Conservation (phyloP, 2,113 vertebrate genomes). For the Aphyosemion australe region DNA sequence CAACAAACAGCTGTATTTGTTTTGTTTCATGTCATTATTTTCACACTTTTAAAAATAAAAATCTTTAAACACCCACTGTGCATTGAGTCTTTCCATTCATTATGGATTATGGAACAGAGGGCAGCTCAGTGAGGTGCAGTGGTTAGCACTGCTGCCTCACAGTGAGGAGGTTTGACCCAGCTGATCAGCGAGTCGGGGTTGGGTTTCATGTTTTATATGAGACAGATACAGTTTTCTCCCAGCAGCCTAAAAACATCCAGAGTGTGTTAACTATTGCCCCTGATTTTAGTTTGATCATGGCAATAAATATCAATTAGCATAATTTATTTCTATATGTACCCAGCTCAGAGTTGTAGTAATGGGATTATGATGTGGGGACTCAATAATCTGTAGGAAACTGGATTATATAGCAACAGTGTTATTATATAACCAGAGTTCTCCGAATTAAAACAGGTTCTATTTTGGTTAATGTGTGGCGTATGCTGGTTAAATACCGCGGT, state of each 20-base stretch:
- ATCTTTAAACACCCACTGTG: neutral
- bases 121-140: neutral
- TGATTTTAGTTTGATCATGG: neutral
- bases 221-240: neutral
- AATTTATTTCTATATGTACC: neutral
- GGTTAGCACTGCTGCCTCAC: neutral
- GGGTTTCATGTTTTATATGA: no score
- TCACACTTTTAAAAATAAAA: neutral
- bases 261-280: neutral
- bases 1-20: neutral
- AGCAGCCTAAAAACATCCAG: neutral
- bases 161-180: conserved; percentile 1
- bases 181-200: neutral
- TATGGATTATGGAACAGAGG: neutral
- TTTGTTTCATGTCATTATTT: neutral
- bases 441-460: no score
- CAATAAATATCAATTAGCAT: neutral
- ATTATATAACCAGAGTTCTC: no score
- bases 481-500: no score
- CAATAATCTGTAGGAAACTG: neutral
- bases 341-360: neutral
- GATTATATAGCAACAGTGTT: neutral
- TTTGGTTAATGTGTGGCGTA: no score
- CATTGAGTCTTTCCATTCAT: neutral
- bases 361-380: neutral